These are phyloP conservation scores for Patella pellucida DNA, from an alignment of 2,888 invertebrate species.

Conservation along the genomic window DNA sequence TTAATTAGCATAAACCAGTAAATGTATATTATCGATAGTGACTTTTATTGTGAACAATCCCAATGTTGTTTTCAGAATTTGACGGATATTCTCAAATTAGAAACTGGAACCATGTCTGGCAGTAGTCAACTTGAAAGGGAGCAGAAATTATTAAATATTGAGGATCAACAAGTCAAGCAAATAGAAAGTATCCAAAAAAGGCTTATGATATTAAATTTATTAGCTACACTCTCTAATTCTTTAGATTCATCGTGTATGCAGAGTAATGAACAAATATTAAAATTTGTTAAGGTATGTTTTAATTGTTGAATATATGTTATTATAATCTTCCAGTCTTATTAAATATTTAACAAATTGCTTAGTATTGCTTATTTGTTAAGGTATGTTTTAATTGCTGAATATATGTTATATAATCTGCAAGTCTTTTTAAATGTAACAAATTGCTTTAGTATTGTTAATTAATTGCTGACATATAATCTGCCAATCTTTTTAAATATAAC, in stretches of 20 bases:
- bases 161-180: constrained; percentile 26
- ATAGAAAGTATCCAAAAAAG: constrained; percentile 16
- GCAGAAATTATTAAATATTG: constrained; percentile 36
- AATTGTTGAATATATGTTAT: too few relatives aligned
- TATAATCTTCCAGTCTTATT: too few relatives aligned
- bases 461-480: too few relatives aligned
- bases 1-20: neutral
- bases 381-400: too few relatives aligned
- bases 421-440: too few relatives aligned
- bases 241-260: constrained; percentile 59
- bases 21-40: neutral
- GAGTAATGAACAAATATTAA: constrained; percentile 56
- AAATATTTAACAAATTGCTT: neutral
- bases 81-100: constrained; percentile 43
- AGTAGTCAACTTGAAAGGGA: constrained; percentile 8
- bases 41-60: too few relatives aligned
- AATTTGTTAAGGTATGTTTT: constrained; percentile 60
- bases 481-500: too few relatives aligned
- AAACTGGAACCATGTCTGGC: constrained; percentile 22
- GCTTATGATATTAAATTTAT: constrained; percentile 50
- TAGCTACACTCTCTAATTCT: constrained; percentile 59
- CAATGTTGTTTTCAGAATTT: constrained; percentile 42
- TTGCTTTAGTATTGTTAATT: too few relatives aligned
- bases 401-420: too few relatives aligned
- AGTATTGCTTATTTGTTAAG: too few relatives aligned